These are phyloP conservation scores for Antheraea pernyi DNA, from an alignment of 1,140 invertebrate genomes.

Conservation along the genomic window DNA sequence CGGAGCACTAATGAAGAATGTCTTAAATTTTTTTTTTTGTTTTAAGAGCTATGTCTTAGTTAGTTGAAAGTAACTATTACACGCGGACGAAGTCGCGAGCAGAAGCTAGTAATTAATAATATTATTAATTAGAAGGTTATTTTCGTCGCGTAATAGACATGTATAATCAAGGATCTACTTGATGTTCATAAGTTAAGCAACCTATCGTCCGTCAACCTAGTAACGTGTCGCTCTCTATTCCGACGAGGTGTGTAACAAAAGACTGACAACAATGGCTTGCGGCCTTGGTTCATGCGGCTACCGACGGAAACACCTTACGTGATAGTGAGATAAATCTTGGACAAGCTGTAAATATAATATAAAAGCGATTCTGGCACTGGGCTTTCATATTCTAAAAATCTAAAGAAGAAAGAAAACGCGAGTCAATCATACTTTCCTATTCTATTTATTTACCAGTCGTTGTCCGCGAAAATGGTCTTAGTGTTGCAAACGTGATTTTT, in stretches of 20 bases:
- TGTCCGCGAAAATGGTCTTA: too few relatives aligned
- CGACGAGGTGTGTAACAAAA: neutral
- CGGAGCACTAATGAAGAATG: too few relatives aligned
- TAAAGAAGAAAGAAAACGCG: neutral
- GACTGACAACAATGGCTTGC: neutral
- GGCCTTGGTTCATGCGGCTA: neutral
- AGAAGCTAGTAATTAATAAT: too few relatives aligned
- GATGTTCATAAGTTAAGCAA: neutral
- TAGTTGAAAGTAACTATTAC: too few relatives aligned
- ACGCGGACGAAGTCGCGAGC: too few relatives aligned
- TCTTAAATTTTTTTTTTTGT: too few relatives aligned
- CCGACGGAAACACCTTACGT: neutral
- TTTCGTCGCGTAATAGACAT: too few relatives aligned
- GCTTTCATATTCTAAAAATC: neutral
- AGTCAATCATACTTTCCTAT: neutral
- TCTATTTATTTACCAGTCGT: too few relatives aligned
- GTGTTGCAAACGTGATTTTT: too few relatives aligned
- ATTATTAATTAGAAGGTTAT: too few relatives aligned
- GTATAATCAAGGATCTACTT: neutral
- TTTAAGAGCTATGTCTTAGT: too few relatives aligned
- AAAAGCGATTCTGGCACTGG: neutral
- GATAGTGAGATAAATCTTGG: neutral
- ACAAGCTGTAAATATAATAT: neutral
- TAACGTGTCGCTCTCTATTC: neutral
- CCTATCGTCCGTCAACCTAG: neutral